These are phyloP conservation scores for Urophycis tenuis DNA, from an alignment of 2,797 vertebrate genomes.

Conservation along the genomic window DNA sequence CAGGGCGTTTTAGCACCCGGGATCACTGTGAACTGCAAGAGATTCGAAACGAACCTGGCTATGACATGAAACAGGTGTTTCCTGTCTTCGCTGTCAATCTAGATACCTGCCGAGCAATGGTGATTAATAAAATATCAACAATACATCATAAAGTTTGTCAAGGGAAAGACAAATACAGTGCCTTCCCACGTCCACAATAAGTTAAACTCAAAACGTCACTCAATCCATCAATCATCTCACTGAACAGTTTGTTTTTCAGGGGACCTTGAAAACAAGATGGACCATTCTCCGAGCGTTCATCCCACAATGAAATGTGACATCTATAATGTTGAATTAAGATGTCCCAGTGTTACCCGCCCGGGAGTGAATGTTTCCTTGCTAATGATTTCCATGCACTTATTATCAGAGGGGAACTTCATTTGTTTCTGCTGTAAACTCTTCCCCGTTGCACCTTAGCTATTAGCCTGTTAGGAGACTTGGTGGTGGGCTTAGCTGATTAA, in stretches of 20 bases:
- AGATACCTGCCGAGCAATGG: not conserved
- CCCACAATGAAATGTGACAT: not conserved
- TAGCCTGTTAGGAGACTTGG: not conserved
- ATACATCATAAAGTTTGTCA: not conserved
- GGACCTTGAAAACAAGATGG: not conserved
- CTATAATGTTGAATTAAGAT: slow-evolving; percentile 11
- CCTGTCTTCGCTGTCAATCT: not conserved
- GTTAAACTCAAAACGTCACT: not conserved
- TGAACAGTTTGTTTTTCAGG: not conserved
- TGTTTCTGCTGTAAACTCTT: not conserved
- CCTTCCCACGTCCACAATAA: not conserved
- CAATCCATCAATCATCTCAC: not conserved
- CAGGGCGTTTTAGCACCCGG: not conserved
- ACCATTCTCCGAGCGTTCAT: not conserved
- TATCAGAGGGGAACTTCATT: not conserved
- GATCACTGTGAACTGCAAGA: not conserved
- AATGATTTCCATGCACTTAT: not conserved
- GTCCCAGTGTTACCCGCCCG: slow-evolving; percentile 18
- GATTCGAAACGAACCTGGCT: too few species aligned
- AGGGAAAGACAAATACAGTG: not conserved
- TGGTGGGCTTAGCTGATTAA: not conserved
- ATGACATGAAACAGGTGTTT: not conserved
- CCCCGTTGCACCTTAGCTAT: not conserved
- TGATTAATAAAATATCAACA: not conserved
- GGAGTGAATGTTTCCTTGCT: not conserved